Conservation (phyloP, 2,797 vertebrate genomes). For the Lepidocolaptes lacrymiger region DNA sequence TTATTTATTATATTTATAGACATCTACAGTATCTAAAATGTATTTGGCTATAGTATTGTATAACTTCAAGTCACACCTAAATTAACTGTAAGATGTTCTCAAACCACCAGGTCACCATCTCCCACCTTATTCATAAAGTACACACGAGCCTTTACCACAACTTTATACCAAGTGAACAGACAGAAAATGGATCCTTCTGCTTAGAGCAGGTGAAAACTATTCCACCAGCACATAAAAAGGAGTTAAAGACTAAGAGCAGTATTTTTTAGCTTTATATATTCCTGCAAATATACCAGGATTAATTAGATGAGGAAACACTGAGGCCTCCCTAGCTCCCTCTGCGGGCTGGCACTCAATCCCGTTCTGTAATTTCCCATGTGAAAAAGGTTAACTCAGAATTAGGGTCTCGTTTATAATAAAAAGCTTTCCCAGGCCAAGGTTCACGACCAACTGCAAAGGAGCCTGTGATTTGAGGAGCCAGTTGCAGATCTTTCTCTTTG, state of each 20-base stretch:
- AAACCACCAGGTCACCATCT: neutral
- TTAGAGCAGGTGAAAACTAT: neutral
- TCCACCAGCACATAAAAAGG: neutral
- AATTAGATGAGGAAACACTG: neutral
- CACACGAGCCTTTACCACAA: fast-evolving
- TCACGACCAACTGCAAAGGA: neutral
- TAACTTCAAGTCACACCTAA: fast-evolving
- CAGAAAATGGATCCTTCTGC: neutral
- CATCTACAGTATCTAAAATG: fast-evolving
- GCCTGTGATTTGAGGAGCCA: slow-evolving; percentile 7
- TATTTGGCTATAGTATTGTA: fast-evolving
- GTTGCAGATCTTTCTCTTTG: slow-evolving; percentile 30
- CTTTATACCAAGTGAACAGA: fast-evolving
- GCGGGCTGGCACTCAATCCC: neutral
- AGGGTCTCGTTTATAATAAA: neutral
- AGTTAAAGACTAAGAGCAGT: neutral
- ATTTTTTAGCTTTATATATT: neutral
- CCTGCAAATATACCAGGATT: neutral
- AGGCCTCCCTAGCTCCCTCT: slow-evolving; percentile 5
- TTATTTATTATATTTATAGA: neutral
- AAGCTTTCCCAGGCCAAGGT: neutral
- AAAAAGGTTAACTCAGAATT: neutral
- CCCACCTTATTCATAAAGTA: fast-evolving
- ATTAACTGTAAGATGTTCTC: neutral
- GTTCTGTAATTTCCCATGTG: neutral